phyloP scores from a whole-genome alignment of 2,113 vertebrate species.

The Clupea harengus region DNA sequence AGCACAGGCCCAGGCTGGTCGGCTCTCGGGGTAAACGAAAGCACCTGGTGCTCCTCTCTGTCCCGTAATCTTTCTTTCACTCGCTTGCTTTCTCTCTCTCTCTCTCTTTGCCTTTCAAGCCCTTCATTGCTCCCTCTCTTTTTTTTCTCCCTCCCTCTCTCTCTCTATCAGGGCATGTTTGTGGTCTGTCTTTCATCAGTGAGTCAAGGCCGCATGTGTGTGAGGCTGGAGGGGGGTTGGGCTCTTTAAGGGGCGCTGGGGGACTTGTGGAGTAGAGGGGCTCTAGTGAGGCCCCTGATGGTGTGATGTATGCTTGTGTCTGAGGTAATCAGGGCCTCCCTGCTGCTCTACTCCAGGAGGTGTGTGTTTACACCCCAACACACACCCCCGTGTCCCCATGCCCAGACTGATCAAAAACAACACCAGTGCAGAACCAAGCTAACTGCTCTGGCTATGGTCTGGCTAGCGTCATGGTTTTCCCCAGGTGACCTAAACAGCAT shows the following conservation, averaged over 20 bases:
- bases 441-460: neutral
- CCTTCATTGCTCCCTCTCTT: neutral
- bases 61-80: slow-evolving; percentile 21
- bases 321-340: slow-evolving; percentile 9
- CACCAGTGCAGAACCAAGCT: neutral
- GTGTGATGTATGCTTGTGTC: slow-evolving; percentile 10
- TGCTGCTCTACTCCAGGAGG: neutral
- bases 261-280: slow-evolving; percentile 1
- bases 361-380: slow-evolving; percentile 19
- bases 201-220: slow-evolving; percentile 18
- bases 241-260: neutral
- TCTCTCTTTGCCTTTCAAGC: neutral
- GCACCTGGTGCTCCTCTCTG: slow-evolving; percentile 53
- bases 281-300: neutral
- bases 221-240: neutral
- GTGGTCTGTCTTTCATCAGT: slow-evolving; percentile 50
- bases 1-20: neutral
- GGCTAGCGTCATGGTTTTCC: neutral
- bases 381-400: neutral
- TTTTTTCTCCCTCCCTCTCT: neutral
- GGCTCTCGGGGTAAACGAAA: slow-evolving; percentile 43
- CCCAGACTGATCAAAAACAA: slow-evolving; percentile 10
- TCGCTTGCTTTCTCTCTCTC: neutral
- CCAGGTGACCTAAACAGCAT: neutral
- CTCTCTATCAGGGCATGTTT: slow-evolving; percentile 11